Percentiles rank a stretch among this genome's conserved stretches.
These are phyloP conservation scores for Urechis unicinctus DNA, from an alignment of 2,888 invertebrate genomes.

Conservation along the genomic window DNA sequence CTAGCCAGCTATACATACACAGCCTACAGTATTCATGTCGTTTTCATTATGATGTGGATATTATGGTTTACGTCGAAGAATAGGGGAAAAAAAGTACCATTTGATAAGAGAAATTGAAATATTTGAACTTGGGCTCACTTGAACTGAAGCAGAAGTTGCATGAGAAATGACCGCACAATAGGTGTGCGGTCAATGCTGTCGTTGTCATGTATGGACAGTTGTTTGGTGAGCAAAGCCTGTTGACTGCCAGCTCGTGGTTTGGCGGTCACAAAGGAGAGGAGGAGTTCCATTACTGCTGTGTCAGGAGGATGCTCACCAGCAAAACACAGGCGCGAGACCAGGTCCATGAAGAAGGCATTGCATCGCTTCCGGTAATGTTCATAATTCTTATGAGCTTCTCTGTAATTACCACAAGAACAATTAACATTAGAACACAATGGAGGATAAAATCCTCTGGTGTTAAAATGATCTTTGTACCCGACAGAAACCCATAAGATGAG, in stretches of 20 bases:
- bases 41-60: no score
- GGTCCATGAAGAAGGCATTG: slow-evolving; percentile 23
- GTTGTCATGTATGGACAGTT: slow-evolving; percentile 29
- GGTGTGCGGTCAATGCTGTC: slow-evolving; percentile 35
- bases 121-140: no score
- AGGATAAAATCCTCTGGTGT: no score
- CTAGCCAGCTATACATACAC: neutral
- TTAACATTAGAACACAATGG: no score
- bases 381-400: slow-evolving; percentile 9
- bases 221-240: slow-evolving; percentile 17
- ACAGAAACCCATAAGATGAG: no score
- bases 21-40: no score
- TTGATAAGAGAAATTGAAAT: no score
- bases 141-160: slow-evolving; percentile 32
- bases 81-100: no score
- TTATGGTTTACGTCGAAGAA: no score
- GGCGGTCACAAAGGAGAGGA: slow-evolving; percentile 19
- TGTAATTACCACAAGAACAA: no score
- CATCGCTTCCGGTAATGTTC: slow-evolving; percentile 17
- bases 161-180: slow-evolving; percentile 34
- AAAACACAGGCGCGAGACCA: slow-evolving; percentile 24
- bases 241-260: neutral
- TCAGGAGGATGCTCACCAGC: slow-evolving; percentile 17
- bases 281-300: slow-evolving; percentile 12
- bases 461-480: no score